Base-by-base conservation (phyloP, 2,888 invertebrate genomes). In the Drosophila nigritarsus region DNA sequence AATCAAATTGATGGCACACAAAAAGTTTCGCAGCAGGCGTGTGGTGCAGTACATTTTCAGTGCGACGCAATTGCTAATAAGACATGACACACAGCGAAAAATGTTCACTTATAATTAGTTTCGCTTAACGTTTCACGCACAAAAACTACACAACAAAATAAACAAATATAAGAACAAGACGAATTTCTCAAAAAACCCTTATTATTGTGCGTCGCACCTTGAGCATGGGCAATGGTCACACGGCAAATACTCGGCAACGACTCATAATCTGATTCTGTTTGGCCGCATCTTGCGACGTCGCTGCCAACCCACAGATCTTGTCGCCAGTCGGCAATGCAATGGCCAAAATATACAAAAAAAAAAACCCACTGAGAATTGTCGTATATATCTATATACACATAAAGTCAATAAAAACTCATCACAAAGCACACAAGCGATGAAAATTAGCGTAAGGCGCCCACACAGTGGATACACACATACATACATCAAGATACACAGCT, bases 221-320 rank as follows among this genome's bases (percentile, higher is more conserved):
- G 84, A 74, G 75, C 82, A 76, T 45, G 76, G 87, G 61, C 89
- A 80, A 77, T 80, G 80, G 66, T 78, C 75, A 71, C 78, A 78
- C 76, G 82, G 56, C 75, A 78, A 80, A 80, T 74, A 82, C 64
- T 73, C 72, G 65, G 63, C 65, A 68, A 32, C 54, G 74, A 86
- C 73, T 77, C 90, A 83, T 85, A 88, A 88, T 90, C 87, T 69
- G 65, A 71, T 67, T 80, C 83, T 86, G 83, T 80, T 83, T 77
- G 73, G 72, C 59, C 78, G 65, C 76, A 81, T 76, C 80, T 78
- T 49, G 74, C 62, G 68, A 66, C 71, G 70, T 65, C 58, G 67
- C 81, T 62, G 82, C 69, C 70, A 74, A 82, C 73, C 70, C 70
- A 82, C 64, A 78, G 65, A 65, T 69, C 72, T 74, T 58, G 65